Base-by-base conservation (phyloP, 2,888 invertebrate genomes). In the Ellobium chinense region DNA sequence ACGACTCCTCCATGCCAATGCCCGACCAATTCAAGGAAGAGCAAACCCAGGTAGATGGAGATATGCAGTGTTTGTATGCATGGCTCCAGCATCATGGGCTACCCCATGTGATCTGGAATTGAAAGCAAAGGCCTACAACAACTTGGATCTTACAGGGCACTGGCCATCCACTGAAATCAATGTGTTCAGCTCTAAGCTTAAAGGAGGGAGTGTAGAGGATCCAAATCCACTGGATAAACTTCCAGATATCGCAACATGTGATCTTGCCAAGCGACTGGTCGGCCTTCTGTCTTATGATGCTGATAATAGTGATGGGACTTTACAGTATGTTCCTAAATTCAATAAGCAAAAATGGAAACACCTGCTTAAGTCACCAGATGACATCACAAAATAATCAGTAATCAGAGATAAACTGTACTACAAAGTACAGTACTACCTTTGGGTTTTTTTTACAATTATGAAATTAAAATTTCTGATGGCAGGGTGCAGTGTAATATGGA, bases 41-140 rank as follows among this genome's bases (percentile, higher is more conserved):
- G 83, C 87, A 5, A 58, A 85, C 36, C 82, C 86, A 37, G 87
- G 85, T 14, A 85, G 90, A 62, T 91, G 90, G 90, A 87, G 90
- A 24, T 90, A 81, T 72, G 87, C 87, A 66, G 85, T 87, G 0
- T 89, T 90, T 68, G 89, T 88, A 9, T 90, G 88, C 81, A 90
- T 90, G 91, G 86, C 87, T 0, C 91, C 91, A 0, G 89, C 90
- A 5, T 83, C 82, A 21, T 91, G 90, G 91, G 87, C 89, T n/a
- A 82, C 82, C 3, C 46, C 82, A 29, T 39, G 83, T 21, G 90
- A 90, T 62, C 62, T 89, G n/a, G 65, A 82, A 21, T 37, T 82
- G 7, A 90, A 90, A 80, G 78, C 81, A 21, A 62, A 86, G 31
- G 89, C 89, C 1, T 90, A 88, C 73, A 58, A 85, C 7, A 77